These are phyloP conservation scores for Capreolus pygargus DNA, from an alignment of 2,113 vertebrate genomes.

Conservation along the genomic window DNA sequence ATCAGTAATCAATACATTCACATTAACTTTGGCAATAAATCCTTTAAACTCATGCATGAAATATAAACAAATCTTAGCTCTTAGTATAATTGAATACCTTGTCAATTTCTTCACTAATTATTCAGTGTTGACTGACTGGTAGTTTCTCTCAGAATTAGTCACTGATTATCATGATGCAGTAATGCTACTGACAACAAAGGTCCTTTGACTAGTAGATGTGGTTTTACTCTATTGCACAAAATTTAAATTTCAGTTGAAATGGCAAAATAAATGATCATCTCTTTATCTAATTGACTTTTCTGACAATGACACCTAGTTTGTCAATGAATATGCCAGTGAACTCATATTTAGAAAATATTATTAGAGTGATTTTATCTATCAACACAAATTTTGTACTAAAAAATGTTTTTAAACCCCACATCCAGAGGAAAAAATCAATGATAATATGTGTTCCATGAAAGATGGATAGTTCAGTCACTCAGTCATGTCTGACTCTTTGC, in stretches of 20 bases:
- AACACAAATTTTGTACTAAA: neutral
- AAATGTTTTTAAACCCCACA: neutral
- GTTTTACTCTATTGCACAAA: neutral
- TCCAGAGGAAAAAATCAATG: neutral
- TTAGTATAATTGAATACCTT: neutral
- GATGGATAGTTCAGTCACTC: neutral
- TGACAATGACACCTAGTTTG: neutral
- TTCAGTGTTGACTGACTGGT: neutral
- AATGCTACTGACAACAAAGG: neutral
- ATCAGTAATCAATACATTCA: neutral
- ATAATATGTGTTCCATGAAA: neutral
- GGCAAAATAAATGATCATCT: neutral
- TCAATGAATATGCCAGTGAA: neutral
- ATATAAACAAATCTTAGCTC: neutral
- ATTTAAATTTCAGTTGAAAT: neutral
- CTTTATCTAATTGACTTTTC: neutral
- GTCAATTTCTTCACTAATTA: slow-evolving; percentile 22
- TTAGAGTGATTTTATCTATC: neutral
- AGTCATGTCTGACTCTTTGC: neutral
- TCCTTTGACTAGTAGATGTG: neutral
- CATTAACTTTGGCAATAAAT: neutral
- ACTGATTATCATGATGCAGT: neutral
- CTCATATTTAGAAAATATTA: neutral
- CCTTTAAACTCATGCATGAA: neutral
- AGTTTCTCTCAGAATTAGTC: neutral